phyloP scores from a whole-genome alignment of 2,113 vertebrate species.

The Callionymus lyra region DNA sequence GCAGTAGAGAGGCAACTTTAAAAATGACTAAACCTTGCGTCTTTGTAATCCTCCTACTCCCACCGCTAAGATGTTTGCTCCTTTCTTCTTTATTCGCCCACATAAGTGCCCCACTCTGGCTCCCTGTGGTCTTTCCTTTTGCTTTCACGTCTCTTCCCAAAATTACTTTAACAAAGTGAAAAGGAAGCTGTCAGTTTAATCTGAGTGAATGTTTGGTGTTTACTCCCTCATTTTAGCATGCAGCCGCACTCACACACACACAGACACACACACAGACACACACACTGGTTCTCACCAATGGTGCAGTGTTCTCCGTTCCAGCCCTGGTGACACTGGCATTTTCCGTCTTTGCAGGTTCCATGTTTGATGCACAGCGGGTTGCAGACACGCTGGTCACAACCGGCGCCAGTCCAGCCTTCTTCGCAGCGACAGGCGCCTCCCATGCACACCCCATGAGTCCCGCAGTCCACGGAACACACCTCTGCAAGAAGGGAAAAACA shows the following conservation, averaged over 20 bases:
- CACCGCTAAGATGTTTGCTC: constrained; percentile 24
- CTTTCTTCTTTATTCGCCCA: constrained; percentile 26
- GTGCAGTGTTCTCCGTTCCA: constrained; percentile 99
- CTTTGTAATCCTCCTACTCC: constrained; percentile 38
- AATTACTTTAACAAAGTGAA: constrained; percentile 37
- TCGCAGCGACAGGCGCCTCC: constrained; percentile 92
- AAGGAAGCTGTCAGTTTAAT: constrained; percentile 32
- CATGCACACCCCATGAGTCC: constrained; percentile 95
- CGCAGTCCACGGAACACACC: constrained; percentile 97
- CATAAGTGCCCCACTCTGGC: constrained; percentile 20
- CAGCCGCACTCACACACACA: constrained; percentile 7
- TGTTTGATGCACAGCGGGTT: constrained; percentile 96
- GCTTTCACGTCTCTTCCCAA: constrained; percentile 25
- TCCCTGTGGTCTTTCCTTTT: constrained; percentile 27
- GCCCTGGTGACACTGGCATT: constrained; percentile 98
- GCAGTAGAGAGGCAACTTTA: constrained; percentile 39
- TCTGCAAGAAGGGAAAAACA: constrained; percentile 61
- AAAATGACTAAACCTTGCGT: constrained; percentile 38
- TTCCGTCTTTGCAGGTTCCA: constrained; percentile 98
- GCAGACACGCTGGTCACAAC: constrained; percentile 95
- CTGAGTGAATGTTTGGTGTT: constrained; percentile 35
- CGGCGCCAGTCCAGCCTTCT: constrained; percentile 93
- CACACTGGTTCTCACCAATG: constrained; percentile 76
- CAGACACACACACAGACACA: constrained; percentile 13
- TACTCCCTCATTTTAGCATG: constrained; percentile 18